Base-by-base conservation (phyloP, 2,888 invertebrate genomes). In the Eupithecia vulgata region DNA sequence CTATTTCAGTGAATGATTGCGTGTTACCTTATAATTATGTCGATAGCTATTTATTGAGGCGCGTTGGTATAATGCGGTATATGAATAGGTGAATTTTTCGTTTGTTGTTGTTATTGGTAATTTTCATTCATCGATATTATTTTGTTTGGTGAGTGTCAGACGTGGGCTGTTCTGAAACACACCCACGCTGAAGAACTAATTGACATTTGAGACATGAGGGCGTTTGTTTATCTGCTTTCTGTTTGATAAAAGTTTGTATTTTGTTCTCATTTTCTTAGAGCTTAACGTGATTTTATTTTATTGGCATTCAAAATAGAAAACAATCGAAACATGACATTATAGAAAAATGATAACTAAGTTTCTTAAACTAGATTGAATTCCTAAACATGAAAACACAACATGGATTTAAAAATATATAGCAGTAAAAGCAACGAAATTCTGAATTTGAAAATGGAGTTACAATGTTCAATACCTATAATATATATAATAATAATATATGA, bases 201-300 rank as follows among this genome's bases (percentile, higher is more conserved):
- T 86, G 89, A 83, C 87, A 87, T 90, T 90, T 88, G 81, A 86
- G 82, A 83, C 80, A 84, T 80, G 88, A 84, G 86, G 89, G 90
- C 85, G 89, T 80, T 81, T 68, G 76, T 76, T 80, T 80, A 82
- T 83, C 84, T 86, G 81, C 75, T 78, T 83, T 83, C 82, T 62
- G 35, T 80, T 83, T 82, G 78, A 83, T 76, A 81, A 80, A 72
- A 75, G 70, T 73, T 74, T 71, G 15, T 67, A 57, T 72, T 72
- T 74, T 64, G 10, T n/a, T 62, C 7, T 1, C 17, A 64, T 35
- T 25, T 64, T 64, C 64, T 21, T 35, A 62, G 62, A n/a, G 25
- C 25, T 34, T 34, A 8, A 30, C 30, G 30, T 61, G 8, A 52
- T 52, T 21, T n/a, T 21, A 10, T 52, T 21, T 8, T n/a, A n/a